Percentiles rank a stretch among this genome's conserved stretches.
phyloP scores from a whole-genome alignment of 2,888 invertebrate species.

The Podotricha telesiphe region DNA sequence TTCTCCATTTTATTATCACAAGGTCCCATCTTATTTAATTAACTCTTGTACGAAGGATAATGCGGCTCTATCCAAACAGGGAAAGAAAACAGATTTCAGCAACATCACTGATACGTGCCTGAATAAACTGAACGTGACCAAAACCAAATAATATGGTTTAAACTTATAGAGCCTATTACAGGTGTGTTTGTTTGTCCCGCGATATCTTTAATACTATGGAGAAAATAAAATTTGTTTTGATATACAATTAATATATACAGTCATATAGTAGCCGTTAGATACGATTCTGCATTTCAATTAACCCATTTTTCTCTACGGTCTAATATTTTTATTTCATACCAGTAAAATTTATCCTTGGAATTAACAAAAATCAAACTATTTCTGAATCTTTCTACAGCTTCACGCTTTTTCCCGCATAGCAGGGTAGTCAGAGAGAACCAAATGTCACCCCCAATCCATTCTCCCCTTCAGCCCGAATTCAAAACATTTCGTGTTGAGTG shows the following conservation, averaged over 20 bases:
- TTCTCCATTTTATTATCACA: slow-evolving; percentile 5
- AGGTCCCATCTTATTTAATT: slow-evolving; percentile 17
- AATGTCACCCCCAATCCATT: too few relatives aligned
- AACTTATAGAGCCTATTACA: slow-evolving; percentile 17
- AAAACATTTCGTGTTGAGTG: too few relatives aligned
- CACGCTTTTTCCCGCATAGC: too few relatives aligned
- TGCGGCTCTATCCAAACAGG: slow-evolving; percentile 27
- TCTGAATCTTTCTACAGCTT: too few relatives aligned
- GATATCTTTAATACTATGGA: slow-evolving; percentile 1
- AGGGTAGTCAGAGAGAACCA: too few relatives aligned
- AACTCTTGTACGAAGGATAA: slow-evolving; percentile 28
- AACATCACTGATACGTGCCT: slow-evolving; percentile 28
- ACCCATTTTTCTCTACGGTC: too few relatives aligned
- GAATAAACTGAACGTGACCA: slow-evolving; percentile 35
- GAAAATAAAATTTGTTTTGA: neutral
- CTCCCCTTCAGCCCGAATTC: too few relatives aligned
- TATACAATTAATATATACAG: neutral
- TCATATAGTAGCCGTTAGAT: too few relatives aligned
- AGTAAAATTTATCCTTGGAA: too few relatives aligned
- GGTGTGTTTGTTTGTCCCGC: slow-evolving; percentile 28
- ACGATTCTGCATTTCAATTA: too few relatives aligned
- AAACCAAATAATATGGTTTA: slow-evolving; percentile 25
- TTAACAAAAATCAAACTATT: too few relatives aligned
- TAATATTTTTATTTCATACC: too few relatives aligned
- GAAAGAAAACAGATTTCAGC: slow-evolving; percentile 32